Evolutionary conservation across 1,140 invertebrate species (phyloP), one percentile per base, ranked within the genome.

Genomic region (Drosophila elegans): DNA sequence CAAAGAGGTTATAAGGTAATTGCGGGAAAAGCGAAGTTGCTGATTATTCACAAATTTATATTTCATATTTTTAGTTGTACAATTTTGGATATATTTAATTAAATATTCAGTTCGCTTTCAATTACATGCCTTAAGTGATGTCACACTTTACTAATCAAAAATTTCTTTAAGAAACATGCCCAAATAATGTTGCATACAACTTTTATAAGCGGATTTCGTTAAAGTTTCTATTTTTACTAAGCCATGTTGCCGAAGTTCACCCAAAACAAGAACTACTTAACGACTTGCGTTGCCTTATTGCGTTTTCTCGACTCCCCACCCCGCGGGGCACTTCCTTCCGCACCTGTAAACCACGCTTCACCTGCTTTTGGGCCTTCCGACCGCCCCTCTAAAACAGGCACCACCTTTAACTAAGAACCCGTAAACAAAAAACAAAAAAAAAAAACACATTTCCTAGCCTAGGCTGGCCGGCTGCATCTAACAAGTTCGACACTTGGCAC

Each of bases 401-500:
- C 48, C 74, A 56, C 51, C 41, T 46, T 49, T 59, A 32, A 38
- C 55, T 45, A 62, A 67, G 62, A 46, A 55, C 45, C 73, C 78
- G 80, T 84, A 85, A 85, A 84, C 73, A 68, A 68, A 77, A 83
- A 79, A 59, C 54, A 66, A 39, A 48, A 54, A 57, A 7, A 60
- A 73, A 73, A 71, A 53, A 48, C 29, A 38, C 45, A 29, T 32
- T 36, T 32, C 36, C 72, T 66, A 63, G 67, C 63, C 75, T 86
- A 75, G 73, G 52, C 72, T 34, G n/a, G 36, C 69, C 77, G 59
- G 62, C 75, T 74, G 78, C 78, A 64, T 78, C 83, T 79, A 86
- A 83, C 83, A 83, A 83, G 71, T 86, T 86, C 83, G 83, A 83
- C 67, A 83, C 79, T 86, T 88, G 83, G 83, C 79, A 88, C 83